Conservation (phyloP, 2,113 vertebrate genomes). For the Opisthocomus hoazin region DNA sequence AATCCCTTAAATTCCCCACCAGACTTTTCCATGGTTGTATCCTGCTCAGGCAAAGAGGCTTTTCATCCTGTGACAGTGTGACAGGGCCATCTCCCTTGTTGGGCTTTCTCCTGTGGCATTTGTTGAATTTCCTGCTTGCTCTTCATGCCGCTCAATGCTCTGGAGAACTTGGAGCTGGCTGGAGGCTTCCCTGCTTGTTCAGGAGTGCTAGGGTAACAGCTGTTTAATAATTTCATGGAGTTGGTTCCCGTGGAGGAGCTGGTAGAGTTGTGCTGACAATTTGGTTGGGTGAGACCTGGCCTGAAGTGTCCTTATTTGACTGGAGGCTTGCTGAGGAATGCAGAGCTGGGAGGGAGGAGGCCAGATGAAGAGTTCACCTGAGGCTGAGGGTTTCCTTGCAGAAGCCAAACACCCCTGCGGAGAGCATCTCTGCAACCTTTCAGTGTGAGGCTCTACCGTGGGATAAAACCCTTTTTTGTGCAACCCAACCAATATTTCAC, state of each 20-base stretch:
- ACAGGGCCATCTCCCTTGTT: not conserved
- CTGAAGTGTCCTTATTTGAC: not conserved
- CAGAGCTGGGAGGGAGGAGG: not conserved
- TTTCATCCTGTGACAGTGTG: not conserved
- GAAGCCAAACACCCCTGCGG: not conserved
- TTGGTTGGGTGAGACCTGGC: not conserved
- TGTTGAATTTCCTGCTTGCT: not conserved
- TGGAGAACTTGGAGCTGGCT: not conserved
- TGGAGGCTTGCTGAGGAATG: not conserved
- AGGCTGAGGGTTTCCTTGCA: not conserved
- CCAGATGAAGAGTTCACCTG: not conserved
- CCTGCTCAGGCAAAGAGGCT: not conserved
- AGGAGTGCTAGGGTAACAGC: not conserved
- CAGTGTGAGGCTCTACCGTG: not conserved
- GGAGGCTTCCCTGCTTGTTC: not conserved
- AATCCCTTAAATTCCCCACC: not conserved
- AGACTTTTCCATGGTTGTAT: not conserved
- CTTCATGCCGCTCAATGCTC: not conserved
- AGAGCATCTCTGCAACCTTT: not conserved
- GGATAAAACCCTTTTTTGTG: not conserved
- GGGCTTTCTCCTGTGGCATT: not conserved
- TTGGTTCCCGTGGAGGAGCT: not conserved
- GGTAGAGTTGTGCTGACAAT: not conserved
- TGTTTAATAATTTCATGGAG: not conserved
- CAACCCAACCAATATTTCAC: not conserved